A percentile compares a stretch with the other conserved stretches of the same genome.
Conservation (phyloP, 1,140 invertebrate species). For the Aethina tumida region DNA sequence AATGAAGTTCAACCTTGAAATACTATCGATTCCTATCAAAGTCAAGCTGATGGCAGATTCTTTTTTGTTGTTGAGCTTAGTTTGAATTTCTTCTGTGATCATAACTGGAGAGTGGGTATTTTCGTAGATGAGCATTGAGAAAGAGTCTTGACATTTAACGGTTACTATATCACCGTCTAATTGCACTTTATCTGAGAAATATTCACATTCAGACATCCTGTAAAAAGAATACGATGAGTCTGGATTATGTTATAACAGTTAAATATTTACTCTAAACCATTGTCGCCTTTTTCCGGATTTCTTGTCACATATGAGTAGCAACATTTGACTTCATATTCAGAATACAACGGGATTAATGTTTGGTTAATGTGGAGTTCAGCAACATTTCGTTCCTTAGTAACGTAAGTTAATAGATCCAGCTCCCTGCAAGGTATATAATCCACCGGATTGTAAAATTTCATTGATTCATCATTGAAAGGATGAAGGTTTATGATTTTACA, state of each 20-base stretch:
- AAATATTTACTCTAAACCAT: slow-evolving; percentile 17
- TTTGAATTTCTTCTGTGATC: slow-evolving; percentile 30
- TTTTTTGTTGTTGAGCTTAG: slow-evolving; percentile 12
- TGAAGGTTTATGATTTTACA: slow-evolving; percentile 60
- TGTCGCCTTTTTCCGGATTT: slow-evolving; percentile 9
- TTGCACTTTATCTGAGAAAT: slow-evolving; percentile 34
- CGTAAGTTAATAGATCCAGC: slow-evolving; percentile 20
- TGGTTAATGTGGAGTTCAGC: slow-evolving; percentile 19
- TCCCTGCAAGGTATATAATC: slow-evolving; percentile 45
- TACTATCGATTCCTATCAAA: slow-evolving; percentile 70
- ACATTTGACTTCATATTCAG: slow-evolving; percentile 12
- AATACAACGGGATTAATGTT: slow-evolving; percentile 14
- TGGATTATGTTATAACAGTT: background rate
- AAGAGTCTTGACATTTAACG: slow-evolving; percentile 35
- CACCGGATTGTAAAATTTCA: slow-evolving; percentile 43
- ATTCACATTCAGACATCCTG: slow-evolving; percentile 33
- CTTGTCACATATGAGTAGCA: slow-evolving; percentile 23
- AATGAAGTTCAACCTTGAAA: slow-evolving; percentile 69
- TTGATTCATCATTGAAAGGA: slow-evolving; percentile 50
- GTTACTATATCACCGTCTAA: slow-evolving; percentile 35
- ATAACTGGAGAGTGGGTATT: slow-evolving; percentile 40
- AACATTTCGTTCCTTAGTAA: slow-evolving; percentile 15
- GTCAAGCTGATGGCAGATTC: slow-evolving; percentile 48
- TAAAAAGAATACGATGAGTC: slow-evolving; percentile 16
- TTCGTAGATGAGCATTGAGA: slow-evolving; percentile 33